These are phyloP conservation scores for Halichoeres trimaculatus DNA, from an alignment of 2,113 vertebrate species.

Conservation along the genomic window DNA sequence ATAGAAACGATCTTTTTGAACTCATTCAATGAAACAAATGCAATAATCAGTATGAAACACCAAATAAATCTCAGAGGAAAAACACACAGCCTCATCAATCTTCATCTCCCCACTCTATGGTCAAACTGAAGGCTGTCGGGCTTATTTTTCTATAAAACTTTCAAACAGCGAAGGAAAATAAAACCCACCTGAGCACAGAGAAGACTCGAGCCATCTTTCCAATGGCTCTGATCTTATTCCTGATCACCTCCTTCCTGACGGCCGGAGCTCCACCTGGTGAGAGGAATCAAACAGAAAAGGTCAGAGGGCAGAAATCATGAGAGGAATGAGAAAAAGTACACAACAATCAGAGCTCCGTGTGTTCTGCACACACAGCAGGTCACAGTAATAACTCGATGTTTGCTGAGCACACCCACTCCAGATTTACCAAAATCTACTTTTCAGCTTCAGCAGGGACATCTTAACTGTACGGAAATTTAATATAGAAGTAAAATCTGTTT, in stretches of 20 bases:
- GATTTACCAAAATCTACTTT: neutral
- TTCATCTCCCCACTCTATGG: too few relatives aligned
- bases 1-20: too few relatives aligned
- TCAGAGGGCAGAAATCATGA: neutral
- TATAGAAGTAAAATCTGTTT: too few relatives aligned
- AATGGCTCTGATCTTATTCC: slow-evolving; percentile 98
- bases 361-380: neutral
- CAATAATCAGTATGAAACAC: neutral
- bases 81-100: neutral
- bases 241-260: slow-evolving; percentile 97
- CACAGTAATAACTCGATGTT: neutral
- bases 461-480: too few relatives aligned
- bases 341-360: neutral
- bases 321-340: neutral
- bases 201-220: slow-evolving; percentile 99
- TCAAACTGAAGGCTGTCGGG: neutral
- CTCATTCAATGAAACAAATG: too few relatives aligned
- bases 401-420: neutral
- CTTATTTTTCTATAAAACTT: neutral
- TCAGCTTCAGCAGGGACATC: neutral
- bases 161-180: neutral
- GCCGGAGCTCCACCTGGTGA: slow-evolving; percentile 89
- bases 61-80: neutral
- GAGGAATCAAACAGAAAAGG: neutral
- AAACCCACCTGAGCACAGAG: slow-evolving; percentile 93